Evolutionary conservation across 1,140 invertebrate genomes (phyloP), one percentile per base, ranked within the genome.

Genomic region (Pachyrhynchus sulphureomaculatus): DNA sequence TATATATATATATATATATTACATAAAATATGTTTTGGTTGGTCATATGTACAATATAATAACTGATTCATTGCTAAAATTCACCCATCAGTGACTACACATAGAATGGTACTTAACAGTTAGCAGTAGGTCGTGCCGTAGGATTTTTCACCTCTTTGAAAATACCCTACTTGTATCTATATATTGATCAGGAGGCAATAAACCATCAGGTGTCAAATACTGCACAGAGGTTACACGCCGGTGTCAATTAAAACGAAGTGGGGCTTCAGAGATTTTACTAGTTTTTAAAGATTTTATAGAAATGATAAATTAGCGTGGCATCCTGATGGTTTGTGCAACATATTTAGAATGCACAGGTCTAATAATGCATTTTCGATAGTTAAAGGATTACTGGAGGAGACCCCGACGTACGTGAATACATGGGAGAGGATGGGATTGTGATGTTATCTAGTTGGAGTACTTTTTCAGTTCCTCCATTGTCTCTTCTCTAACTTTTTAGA

Each of bases 151-250:
- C 8, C 24, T 45, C 20, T 18, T 21, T n/a, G 53, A 45, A 56
- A 56, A 56, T 56, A 56, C 53, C 53, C 53, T 56, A 56, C 45
- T 56, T 56, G 53, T 56, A 56, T 56, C 53, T 56, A 45, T 56
- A 56, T 56, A 56, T 56, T 45, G 53, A 56, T 56, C 53, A 45
- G 41, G 21, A 44, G 53, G 42, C 53, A 39, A 45, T 56, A 56
- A 56, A 56, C 24, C 32, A 56, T 56, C 39, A 26, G 23, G 34
- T 36, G 51, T 54, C 41, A 37, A 56, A 56, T 41, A 29, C 39
- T 56, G 53, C 34, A 56, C 44, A 56, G 53, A 56, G 53, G 53
- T 56, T 56, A 41, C 53, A 56, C 53, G 53, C 37, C 53, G 26
- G 41, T 45, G 53, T 56, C 53, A 56, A 56, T 56, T 56, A 56